Conservation (phyloP, 1,140 invertebrate genomes). For the Drosophila pandora region DNA sequence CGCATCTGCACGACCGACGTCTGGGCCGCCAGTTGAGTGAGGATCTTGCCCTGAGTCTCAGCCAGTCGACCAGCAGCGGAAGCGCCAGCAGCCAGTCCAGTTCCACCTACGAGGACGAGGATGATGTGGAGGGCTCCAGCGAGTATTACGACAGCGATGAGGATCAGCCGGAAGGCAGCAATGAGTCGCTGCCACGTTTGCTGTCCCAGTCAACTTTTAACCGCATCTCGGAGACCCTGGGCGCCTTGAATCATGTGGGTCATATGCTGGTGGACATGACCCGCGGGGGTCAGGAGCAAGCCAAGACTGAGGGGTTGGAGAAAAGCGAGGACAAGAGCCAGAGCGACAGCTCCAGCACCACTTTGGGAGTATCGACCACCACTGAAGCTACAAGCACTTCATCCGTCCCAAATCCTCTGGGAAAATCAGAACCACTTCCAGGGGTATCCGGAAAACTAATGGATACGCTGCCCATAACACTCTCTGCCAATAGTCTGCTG, state of each 20-base stretch:
- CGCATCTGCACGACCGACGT: constrained; percentile 64
- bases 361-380: not conserved
- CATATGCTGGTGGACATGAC: constrained; percentile 93
- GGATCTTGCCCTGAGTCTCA: constrained; percentile 33
- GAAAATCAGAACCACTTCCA: constrained; percentile 39
- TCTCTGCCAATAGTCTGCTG: constrained; percentile 68
- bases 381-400: constrained; percentile 19
- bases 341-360: constrained; percentile 8
- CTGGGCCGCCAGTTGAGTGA: constrained; percentile 66
- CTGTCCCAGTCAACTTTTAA: constrained; percentile 86
- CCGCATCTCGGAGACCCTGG: constrained; percentile 88
- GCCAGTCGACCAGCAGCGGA: constrained; percentile 38
- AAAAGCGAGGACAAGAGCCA: constrained; percentile 45
- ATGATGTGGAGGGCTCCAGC: constrained; percentile 64
- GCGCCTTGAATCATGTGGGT: constrained; percentile 91
- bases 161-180: constrained; percentile 55
- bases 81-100: constrained; percentile 48
- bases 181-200: constrained; percentile 82
- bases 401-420: not conserved
- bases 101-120: constrained; percentile 50
- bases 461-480: constrained; percentile 43
- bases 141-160: constrained; percentile 78
- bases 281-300: constrained; percentile 83
- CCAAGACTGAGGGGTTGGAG: constrained; percentile 69
- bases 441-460: constrained; percentile 65